These are phyloP conservation scores for Drosophila grimshawi DNA, from an alignment of 1,140 invertebrate genomes.

Conservation along the genomic window DNA sequence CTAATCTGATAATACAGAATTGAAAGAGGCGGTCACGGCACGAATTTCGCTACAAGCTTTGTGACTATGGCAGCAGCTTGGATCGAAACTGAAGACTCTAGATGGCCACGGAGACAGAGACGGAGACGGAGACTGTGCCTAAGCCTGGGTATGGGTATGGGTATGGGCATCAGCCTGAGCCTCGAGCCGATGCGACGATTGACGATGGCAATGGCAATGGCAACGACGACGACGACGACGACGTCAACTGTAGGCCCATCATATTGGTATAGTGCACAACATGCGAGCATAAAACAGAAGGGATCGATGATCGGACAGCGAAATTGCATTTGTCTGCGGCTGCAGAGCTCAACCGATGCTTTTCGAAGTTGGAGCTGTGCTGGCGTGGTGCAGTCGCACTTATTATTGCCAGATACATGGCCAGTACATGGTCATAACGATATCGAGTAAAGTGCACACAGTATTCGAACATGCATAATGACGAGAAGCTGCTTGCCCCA, in stretches of 20 bases:
- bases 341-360: constrained; percentile 22
- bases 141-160: constrained; percentile 2
- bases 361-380: constrained; percentile 24
- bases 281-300: constrained; percentile 63
- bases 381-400: constrained; percentile 34
- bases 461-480: constrained; percentile 44
- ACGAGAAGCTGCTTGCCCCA: constrained; percentile 37
- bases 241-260: constrained; percentile 41
- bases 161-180: constrained; percentile 21
- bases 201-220: constrained; percentile 49
- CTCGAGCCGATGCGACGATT: constrained; percentile 59
- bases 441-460: constrained; percentile 46
- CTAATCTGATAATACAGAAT: constrained; percentile 83
- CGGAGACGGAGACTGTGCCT: constrained; percentile 1
- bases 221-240: constrained; percentile 22
- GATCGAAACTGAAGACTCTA: constrained; percentile 8
- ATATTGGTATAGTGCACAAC: constrained; percentile 60
- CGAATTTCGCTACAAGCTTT: constrained; percentile 77
- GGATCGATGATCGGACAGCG: constrained; percentile 75
- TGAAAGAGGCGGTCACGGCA: constrained; percentile 81
- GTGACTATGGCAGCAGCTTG: constrained; percentile 50
- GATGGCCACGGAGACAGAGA: background rate
- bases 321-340: constrained; percentile 72
- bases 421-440: constrained; percentile 35
- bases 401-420: constrained; percentile 36